Evolutionary conservation across 1,140 invertebrate genomes (phyloP).

Genomic region (Drosophila cardini): DNA sequence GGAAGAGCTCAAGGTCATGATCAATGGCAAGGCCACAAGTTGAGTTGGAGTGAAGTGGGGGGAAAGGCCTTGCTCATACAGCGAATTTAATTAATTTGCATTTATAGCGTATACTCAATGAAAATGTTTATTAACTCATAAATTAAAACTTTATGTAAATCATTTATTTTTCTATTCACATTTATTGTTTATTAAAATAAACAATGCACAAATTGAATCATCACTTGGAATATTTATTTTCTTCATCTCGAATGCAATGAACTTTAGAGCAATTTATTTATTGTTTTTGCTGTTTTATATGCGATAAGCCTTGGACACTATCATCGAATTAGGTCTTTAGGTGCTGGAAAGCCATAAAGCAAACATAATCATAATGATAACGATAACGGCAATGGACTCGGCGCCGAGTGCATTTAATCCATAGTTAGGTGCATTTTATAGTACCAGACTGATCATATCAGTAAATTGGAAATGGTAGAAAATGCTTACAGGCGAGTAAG

Average conservation of each 20-base stretch:
- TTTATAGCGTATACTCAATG: constrained; percentile 27
- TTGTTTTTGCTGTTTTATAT: constrained; percentile 7
- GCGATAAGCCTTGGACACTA: constrained; percentile 38
- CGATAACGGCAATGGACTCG: neutral
- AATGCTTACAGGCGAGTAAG: no score
- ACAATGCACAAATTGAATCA: constrained; percentile 10
- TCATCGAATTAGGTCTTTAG: constrained; percentile 54
- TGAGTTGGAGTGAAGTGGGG: neutral
- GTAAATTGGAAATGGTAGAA: neutral
- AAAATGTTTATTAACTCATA: constrained; percentile 47
- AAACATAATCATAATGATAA: constrained; percentile 4
- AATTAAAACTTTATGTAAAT: constrained; percentile 27
- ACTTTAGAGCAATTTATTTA: constrained; percentile 24
- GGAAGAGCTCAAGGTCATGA: constrained; percentile 59
- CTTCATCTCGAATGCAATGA: constrained; percentile 14
- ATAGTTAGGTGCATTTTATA: constrained; percentile 6
- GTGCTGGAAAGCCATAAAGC: neutral
- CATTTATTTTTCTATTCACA: constrained; percentile 47
- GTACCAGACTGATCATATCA: neutral
- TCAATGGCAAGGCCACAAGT: constrained; percentile 41
- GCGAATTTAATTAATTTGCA: constrained; percentile 72
- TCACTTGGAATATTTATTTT: neutral
- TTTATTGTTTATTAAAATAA: constrained; percentile 46
- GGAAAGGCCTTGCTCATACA: constrained; percentile 22
- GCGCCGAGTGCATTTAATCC: neutral